These are phyloP conservation scores for Odobenus rosmarus DNA, from an alignment of 2,113 vertebrate genomes.

Conservation along the genomic window DNA sequence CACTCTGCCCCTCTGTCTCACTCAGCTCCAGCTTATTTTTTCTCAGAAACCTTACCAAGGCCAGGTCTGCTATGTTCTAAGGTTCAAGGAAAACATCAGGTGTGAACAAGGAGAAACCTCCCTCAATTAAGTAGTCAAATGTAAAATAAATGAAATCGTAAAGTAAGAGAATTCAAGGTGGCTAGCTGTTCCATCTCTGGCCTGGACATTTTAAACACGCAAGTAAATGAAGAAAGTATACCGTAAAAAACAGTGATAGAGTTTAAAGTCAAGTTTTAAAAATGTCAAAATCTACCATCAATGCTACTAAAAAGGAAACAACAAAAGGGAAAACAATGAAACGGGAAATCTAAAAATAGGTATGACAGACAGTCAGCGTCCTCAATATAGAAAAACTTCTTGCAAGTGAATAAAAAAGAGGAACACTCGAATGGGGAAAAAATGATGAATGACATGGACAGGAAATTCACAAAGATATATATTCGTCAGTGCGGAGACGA, in stretches of 20 bases:
- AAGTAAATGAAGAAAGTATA: neutral
- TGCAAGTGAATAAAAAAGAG: constrained; percentile 25
- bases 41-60: neutral
- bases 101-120: neutral
- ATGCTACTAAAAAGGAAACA: neutral
- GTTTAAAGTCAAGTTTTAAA: constrained; percentile 9
- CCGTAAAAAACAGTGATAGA: neutral
- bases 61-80: neutral
- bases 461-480: neutral
- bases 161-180: neutral
- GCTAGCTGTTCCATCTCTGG: neutral
- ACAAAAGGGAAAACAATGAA: neutral
- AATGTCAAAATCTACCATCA: neutral
- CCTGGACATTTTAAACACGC: neutral
- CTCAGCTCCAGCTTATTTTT: neutral
- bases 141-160: neutral
- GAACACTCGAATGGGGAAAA: neutral
- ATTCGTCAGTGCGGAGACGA: neutral
- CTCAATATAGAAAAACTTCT: constrained; percentile 29
- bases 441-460: neutral
- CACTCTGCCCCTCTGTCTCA: neutral
- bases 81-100: neutral
- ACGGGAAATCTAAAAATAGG: neutral
- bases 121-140: neutral
- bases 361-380: neutral